phyloP scores from a whole-genome alignment of 2,797 vertebrate species.

The Remorina albescens region DNA sequence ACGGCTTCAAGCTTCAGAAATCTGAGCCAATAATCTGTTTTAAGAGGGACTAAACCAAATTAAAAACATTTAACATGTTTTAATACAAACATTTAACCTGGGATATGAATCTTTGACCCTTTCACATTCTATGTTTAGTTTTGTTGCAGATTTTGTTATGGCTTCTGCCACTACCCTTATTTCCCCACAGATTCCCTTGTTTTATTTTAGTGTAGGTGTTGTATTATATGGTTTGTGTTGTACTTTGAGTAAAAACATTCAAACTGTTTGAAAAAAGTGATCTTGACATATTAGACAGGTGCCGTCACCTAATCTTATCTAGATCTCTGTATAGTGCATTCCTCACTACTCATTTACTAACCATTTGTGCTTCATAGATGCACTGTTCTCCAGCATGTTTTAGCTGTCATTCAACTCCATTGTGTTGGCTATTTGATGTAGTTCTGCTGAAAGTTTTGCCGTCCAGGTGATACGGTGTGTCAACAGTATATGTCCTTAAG shows the following conservation, averaged over 20 bases:
- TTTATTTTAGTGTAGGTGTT: background rate
- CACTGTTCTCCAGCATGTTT: conserved; percentile 20
- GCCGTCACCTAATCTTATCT: background rate
- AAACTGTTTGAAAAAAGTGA: background rate
- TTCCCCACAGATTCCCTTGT: background rate
- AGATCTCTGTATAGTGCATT: background rate
- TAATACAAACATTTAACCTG: too few relatives aligned
- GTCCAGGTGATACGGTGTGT: conserved; percentile 13
- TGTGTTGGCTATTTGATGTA: conserved; percentile 32
- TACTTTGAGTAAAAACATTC: background rate
- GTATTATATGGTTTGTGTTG: conserved; percentile 1
- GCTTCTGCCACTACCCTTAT: background rate
- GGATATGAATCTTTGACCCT: conserved; percentile 9
- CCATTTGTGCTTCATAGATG: conserved; percentile 6
- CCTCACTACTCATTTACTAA: background rate
- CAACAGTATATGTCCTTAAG: conserved; percentile 1
- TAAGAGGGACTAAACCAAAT: conserved; percentile 13
- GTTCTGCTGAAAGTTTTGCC: conserved; percentile 35
- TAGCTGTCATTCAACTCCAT: conserved; percentile 11
- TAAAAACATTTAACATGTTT: background rate
- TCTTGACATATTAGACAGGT: background rate
- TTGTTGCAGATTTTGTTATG: background rate
- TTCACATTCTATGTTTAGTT: conserved; percentile 14
- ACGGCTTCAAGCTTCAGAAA: conserved; percentile 38
- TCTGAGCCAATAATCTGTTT: conserved; percentile 10